Percentiles rank a stretch among this genome's conserved stretches.
Conservation (phyloP, 1,140 invertebrate species). For the Calephelis virginiensis region DNA sequence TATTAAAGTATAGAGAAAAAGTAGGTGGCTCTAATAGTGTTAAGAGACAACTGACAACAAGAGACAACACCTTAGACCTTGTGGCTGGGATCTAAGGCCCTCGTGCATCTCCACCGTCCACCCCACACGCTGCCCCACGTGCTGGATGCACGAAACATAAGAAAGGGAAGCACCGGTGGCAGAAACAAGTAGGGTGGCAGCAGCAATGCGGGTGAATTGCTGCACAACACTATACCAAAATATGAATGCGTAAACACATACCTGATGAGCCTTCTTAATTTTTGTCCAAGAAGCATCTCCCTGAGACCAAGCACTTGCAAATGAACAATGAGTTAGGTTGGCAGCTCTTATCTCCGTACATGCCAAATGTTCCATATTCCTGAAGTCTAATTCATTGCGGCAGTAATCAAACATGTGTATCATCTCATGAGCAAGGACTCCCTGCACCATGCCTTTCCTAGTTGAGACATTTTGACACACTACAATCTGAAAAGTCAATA, state of each 20-base stretch:
- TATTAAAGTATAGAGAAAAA: too few relatives aligned
- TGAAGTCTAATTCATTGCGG: conserved; percentile 91
- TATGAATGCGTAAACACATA: conserved; percentile 22
- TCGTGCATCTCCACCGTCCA: too few relatives aligned
- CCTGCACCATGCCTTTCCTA: conserved; percentile 83
- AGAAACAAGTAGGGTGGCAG: too few relatives aligned
- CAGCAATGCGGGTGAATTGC: too few relatives aligned
- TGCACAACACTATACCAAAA: too few relatives aligned
- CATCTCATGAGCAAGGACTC: conserved; percentile 93
- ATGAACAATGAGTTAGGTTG: conserved; percentile 95
- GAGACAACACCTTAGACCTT: too few relatives aligned
- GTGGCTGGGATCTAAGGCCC: too few relatives aligned
- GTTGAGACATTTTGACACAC: conserved; percentile 92
- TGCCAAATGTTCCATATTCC: conserved; percentile 94
- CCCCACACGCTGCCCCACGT: too few relatives aligned
- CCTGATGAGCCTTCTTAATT: conserved; percentile 81
- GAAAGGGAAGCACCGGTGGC: too few relatives aligned
- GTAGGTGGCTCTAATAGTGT: too few relatives aligned
- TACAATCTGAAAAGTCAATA: conserved; percentile 83
- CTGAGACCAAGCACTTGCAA: conserved; percentile 86
- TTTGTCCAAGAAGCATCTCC: conserved; percentile 87
- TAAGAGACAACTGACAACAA: too few relatives aligned
- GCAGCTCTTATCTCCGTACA: conserved; percentile 96
- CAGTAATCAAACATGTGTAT: conserved; percentile 98
- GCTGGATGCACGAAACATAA: too few relatives aligned